phyloP scores from a whole-genome alignment of 1,140 invertebrate genomes.

The Drosophila miranda region DNA sequence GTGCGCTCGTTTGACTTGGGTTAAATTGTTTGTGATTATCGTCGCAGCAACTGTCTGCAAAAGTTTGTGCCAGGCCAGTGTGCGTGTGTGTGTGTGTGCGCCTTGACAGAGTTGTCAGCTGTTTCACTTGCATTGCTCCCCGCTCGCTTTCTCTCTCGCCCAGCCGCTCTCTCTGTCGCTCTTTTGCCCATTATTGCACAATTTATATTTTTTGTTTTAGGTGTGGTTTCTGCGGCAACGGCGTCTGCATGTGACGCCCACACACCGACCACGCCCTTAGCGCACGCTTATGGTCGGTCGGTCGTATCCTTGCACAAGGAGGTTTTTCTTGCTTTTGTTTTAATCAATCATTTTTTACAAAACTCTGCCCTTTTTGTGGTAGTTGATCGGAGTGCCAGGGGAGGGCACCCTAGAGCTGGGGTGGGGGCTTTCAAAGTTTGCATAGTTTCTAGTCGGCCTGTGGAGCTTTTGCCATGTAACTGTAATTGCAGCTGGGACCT shows the following conservation, averaged over 20 bases:
- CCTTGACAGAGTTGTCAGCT: conserved; percentile 75
- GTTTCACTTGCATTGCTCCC: conserved; percentile 68
- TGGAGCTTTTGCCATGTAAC: conserved; percentile 54
- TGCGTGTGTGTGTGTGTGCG: conserved; percentile 35
- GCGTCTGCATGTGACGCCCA: conserved; percentile 55
- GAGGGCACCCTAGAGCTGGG: background rate
- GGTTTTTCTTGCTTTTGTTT: conserved; percentile 44
- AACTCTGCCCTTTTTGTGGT: conserved; percentile 37
- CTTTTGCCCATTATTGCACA: conserved; percentile 71
- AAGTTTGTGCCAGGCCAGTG: conserved; percentile 18
- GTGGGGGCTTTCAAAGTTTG: conserved; percentile 70
- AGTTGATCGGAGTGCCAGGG: conserved; percentile 15
- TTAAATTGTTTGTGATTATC: conserved; percentile 81
- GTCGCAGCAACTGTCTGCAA: conserved; percentile 53
- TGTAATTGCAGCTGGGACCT: conserved; percentile 68
- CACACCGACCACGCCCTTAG: conserved; percentile 56
- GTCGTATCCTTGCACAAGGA: background rate
- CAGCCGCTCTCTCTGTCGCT: conserved; percentile 21
- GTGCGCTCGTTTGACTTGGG: conserved; percentile 80
- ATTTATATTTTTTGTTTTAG: conserved; percentile 76
- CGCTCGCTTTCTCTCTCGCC: conserved; percentile 7
- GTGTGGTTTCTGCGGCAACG: conserved; percentile 73
- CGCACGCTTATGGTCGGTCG: conserved; percentile 24
- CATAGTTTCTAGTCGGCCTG: conserved; percentile 68
- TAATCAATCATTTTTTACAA: conserved; percentile 71